Evolutionary conservation across 2,888 invertebrate genomes (phyloP).

Genomic region (Mycalesis mineus): DNA sequence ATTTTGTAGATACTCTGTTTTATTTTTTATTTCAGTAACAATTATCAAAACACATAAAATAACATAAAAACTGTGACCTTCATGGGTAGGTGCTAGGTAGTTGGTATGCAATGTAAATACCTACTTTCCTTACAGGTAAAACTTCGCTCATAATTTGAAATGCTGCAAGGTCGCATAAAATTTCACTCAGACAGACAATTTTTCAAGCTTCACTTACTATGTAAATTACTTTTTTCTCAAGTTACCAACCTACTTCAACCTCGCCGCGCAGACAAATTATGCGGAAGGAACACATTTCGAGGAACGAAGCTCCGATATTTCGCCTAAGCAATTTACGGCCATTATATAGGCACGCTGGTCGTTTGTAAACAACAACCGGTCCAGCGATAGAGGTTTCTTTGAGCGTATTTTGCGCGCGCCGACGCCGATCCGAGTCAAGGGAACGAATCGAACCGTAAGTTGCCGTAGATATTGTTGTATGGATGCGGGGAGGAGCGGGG

Average conservation of each 20-base stretch:
- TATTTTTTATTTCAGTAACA: too few species aligned
- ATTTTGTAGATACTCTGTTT: too few species aligned
- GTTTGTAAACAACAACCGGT: constrained; percentile 72
- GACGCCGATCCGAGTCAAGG: constrained; percentile 40
- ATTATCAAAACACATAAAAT: too few species aligned
- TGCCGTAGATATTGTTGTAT: constrained; percentile 38
- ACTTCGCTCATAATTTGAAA: too few species aligned
- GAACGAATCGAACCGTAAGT: constrained; percentile 49
- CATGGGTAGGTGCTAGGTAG: too few species aligned
- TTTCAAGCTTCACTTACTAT: too few species aligned
- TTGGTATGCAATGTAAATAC: too few species aligned
- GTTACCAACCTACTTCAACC: constrained; percentile 32
- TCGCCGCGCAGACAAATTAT: constrained; percentile 36
- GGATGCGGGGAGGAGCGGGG: constrained; percentile 34
- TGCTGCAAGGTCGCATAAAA: too few species aligned
- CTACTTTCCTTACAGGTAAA: too few species aligned
- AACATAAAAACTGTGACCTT: too few species aligned
- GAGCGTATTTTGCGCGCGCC: constrained; percentile 58
- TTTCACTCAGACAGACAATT: too few species aligned
- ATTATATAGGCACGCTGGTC: constrained; percentile 52
- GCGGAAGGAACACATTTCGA: constrained; percentile 47
- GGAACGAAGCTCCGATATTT: constrained; percentile 50
- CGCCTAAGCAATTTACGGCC: constrained; percentile 55
- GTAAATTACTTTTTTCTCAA: constrained; percentile 6
- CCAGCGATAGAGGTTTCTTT: constrained; percentile 57